Evolutionary conservation across 2,113 vertebrate genomes (phyloP), one percentile per base, ranked within the genome.

Genomic region (Gymnobelideus leadbeateri): DNA sequence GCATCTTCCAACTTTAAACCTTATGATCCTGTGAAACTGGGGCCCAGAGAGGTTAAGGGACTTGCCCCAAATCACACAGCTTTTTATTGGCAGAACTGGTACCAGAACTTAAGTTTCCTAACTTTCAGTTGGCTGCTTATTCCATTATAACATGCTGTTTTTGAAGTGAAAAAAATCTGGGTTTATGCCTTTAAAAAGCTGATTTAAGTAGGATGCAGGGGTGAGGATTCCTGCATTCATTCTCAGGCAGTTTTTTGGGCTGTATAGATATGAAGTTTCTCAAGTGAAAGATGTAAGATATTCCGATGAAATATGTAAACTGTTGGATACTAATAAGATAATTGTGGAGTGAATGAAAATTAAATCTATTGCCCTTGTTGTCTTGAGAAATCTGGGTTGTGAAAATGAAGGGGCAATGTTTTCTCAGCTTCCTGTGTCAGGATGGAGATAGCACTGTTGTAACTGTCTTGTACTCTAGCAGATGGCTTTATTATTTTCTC

Each of bases 261-360:
- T 89, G 55, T 23, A 46, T 84, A 84, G 68, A 84, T 84, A 9
- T 57, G 47, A 52, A 89, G 93, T 31, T 90, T 89, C 68, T 93
- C n/a, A 91, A 49, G 49, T 23, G n/a, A 57, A 94, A 46, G 24
- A 54, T 11, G 31, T 1, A 92, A 25, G 7, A 24, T 8, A 89
- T 92, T 94, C n/a, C 91, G 12, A 89, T 68, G 77, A 95, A 94
- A 95, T 9, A 6, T 52, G n/a, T 89, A 28, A 93, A 14, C 47
- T 90, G 21, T 92, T 95, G 92, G 57, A 68, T 19, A 51, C 89
- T 92, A 51, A 55, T n/a, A 46, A 89, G 68, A 89, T 53, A 93
- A 93, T 19, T 46, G 24, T 23, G 31, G 37, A 37, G 12, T 37
- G 31, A 89, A 94, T 84, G 49, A 28, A 89, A 53, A 57, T 50